Conservation (phyloP, 2,113 vertebrate species). For the Grammomys surdaster region DNA sequence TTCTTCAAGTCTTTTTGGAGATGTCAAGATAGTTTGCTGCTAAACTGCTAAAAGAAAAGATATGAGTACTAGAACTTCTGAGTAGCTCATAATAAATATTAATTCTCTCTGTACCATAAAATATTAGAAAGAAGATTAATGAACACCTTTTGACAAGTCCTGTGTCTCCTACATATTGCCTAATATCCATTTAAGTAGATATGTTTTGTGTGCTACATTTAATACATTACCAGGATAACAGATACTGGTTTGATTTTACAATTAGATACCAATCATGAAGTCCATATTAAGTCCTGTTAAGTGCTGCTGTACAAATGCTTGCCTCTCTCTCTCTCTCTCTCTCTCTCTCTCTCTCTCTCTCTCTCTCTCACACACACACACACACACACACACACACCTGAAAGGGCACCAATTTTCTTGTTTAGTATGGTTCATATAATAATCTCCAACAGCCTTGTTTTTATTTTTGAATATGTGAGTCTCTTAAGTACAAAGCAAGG, state of each 20-base stretch:
- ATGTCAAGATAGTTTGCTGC: slow-evolving; percentile 43
- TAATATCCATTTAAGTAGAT: background rate
- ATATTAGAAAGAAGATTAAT: background rate
- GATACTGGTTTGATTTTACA: slow-evolving; percentile 10
- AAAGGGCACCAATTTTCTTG: background rate
- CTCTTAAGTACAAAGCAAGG: background rate
- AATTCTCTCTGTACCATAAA: slow-evolving; percentile 26
- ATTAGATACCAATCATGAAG: slow-evolving; percentile 1
- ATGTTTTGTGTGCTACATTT: background rate
- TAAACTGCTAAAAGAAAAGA: slow-evolving; percentile 26
- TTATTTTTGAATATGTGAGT: background rate
- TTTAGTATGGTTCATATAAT: background rate
- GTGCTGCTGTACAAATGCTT: background rate
- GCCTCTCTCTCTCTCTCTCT: too few species aligned
- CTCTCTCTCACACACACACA: background rate
- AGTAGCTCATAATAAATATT: background rate
- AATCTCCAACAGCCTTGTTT: too few species aligned
- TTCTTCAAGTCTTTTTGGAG: slow-evolving; percentile 39
- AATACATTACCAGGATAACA: slow-evolving; percentile 38
- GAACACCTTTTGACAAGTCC: background rate
- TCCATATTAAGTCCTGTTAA: background rate
- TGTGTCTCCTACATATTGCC: background rate
- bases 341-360: too few species aligned
- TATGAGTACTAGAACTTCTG: slow-evolving; percentile 14
- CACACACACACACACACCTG: background rate